These are phyloP conservation scores for Pantherophis alleghaniensis DNA, from an alignment of 2,797 vertebrate species.

Conservation along the genomic window DNA sequence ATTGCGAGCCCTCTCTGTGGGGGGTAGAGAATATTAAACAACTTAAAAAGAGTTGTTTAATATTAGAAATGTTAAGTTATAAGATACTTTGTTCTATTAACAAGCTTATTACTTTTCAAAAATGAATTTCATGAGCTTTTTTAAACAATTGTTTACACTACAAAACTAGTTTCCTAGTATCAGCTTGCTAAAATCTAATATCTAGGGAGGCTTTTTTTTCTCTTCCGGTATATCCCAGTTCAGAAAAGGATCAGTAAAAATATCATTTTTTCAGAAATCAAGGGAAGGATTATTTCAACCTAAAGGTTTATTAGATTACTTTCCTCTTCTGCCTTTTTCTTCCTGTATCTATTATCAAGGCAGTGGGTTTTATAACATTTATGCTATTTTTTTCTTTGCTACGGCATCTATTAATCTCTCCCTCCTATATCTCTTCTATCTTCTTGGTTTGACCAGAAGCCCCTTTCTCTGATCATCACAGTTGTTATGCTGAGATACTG, in stretches of 20 bases:
- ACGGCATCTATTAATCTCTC: neutral
- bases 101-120: constrained; percentile 9
- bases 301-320: neutral
- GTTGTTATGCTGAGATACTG: neutral
- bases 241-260: constrained; percentile 31
- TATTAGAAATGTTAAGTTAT: constrained; percentile 26
- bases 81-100: constrained; percentile 7
- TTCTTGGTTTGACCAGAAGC: neutral
- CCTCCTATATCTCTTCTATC: neutral
- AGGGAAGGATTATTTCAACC: neutral
- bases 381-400: neutral
- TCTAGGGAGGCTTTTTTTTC: constrained; percentile 8
- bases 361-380: neutral
- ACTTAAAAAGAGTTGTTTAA: constrained; percentile 2
- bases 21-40: no score
- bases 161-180: constrained; percentile 30
- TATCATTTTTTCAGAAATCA: constrained; percentile 29
- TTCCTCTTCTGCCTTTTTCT: neutral
- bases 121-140: constrained; percentile 9
- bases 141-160: constrained; percentile 8
- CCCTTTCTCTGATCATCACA: neutral
- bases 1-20: no score
- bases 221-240: constrained; percentile 42
- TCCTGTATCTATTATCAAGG: neutral
- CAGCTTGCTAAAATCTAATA: constrained; percentile 28